phyloP scores from a whole-genome alignment of 92 coral and sea anemone species.

The Zoanthus solanderi region DNA sequence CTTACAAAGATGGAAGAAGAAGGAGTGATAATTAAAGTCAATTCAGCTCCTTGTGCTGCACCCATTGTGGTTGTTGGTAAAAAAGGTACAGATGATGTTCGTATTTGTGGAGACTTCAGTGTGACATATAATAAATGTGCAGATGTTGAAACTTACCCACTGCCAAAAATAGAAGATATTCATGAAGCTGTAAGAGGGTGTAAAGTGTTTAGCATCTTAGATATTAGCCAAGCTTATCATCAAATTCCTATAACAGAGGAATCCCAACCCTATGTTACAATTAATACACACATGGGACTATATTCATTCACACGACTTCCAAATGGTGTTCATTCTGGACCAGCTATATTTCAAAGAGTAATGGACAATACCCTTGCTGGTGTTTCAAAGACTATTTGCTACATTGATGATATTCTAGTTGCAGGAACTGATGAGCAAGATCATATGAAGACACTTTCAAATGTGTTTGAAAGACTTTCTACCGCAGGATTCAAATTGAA shows the following conservation, averaged over 20 bases:
- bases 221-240: conserved; percentile 69
- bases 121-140: conserved; percentile 12
- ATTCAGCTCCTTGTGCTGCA: conserved; percentile 53
- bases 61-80: conserved; percentile 41
- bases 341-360: conserved; percentile 61
- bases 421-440: conserved; percentile 59
- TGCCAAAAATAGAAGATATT: conserved; percentile 61
- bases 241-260: conserved; percentile 66
- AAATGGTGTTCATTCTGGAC: conserved; percentile 59
- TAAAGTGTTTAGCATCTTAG: conserved; percentile 60
- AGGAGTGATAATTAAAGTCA: conserved; percentile 52
- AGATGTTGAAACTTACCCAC: conserved; percentile 49
- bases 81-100: conserved; percentile 42
- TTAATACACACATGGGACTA: conserved; percentile 71
- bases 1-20: conserved; percentile 60
- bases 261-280: conserved; percentile 65
- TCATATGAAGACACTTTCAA: conserved; percentile 51
- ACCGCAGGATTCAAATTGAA: conserved; percentile 51
- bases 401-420: conserved; percentile 52
- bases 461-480: conserved; percentile 54
- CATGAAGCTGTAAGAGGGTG: conserved; percentile 67
- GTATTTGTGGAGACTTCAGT: conserved; percentile 48
- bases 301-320: conserved; percentile 58
- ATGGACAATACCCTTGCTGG: conserved; percentile 67
- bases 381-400: conserved; percentile 51